Evolutionary conservation across 2,797 vertebrate genomes (phyloP).

Genomic region (Hafferia zeledoni): DNA sequence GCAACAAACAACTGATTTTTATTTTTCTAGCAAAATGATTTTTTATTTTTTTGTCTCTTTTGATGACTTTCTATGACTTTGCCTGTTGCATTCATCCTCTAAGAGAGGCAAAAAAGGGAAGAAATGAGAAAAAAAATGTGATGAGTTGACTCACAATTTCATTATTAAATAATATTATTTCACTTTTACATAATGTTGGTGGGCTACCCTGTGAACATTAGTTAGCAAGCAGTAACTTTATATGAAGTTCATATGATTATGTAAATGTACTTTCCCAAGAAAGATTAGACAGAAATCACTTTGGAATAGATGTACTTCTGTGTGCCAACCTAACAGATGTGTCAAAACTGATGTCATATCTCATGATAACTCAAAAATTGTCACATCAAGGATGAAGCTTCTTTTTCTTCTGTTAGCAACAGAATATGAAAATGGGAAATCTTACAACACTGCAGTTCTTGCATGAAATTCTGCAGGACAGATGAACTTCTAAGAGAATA

Average conservation of each 20-base stretch:
- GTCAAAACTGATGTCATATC: not conserved
- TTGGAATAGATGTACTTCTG: not conserved
- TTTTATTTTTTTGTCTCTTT: not conserved
- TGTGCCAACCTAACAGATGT: not conserved
- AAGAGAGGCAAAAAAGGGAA: not conserved
- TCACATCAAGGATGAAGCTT: not conserved
- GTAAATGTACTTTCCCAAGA: not conserved
- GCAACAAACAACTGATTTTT: not conserved
- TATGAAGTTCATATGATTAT: not conserved
- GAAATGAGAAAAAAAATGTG: not conserved
- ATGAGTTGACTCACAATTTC: not conserved
- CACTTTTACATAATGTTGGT: not conserved
- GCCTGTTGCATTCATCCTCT: not conserved
- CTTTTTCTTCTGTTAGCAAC: not conserved
- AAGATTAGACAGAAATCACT: not conserved
- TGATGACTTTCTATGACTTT: not conserved
- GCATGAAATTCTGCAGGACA: not conserved
- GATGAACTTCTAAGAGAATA: not conserved
- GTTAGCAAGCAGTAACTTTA: not conserved
- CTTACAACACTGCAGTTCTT: not conserved
- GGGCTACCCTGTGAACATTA: not conserved
- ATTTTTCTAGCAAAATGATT: not conserved
- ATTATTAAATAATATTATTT: not conserved
- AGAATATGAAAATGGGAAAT: not conserved
- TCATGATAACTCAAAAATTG: not conserved